Evolutionary conservation across 2,797 vertebrate species (phyloP).

Genomic region (Neostethus bicornis): DNA sequence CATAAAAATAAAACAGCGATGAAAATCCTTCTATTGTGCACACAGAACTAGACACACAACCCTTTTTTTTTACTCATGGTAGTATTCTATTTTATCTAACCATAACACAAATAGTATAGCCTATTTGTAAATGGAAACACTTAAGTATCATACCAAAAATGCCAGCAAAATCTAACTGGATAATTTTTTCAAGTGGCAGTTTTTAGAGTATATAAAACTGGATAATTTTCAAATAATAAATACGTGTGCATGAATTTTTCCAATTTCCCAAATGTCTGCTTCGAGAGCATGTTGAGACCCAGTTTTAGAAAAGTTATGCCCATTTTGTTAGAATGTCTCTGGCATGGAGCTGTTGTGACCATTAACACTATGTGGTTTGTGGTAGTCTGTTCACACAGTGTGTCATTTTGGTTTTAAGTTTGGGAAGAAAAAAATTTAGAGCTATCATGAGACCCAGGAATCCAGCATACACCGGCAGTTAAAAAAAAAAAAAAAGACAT

Average conservation of each 20-base stretch:
- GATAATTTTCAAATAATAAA: no score
- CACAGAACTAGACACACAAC: no score
- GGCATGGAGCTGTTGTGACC: conserved; percentile 34
- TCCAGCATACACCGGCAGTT: conserved; percentile 32
- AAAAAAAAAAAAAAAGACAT: conserved; percentile 38
- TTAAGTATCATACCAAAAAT: no score
- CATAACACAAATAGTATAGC: no score
- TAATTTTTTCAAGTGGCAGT: no score
- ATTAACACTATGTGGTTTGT: conserved; percentile 59
- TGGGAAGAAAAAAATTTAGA: conserved; percentile 22
- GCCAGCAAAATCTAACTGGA: no score
- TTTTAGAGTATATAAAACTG: no score
- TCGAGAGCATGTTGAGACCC: conserved; percentile 13
- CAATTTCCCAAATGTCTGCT: conserved; percentile 10
- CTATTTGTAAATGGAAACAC: no score
- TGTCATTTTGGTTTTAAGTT: conserved; percentile 58
- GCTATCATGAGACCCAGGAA: conserved; percentile 33
- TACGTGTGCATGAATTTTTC: conserved; percentile 18
- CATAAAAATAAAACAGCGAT: no score
- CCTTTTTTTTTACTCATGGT: no score
- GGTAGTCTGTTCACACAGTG: conserved; percentile 50
- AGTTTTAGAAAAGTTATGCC: conserved; percentile 31
- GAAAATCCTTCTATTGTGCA: neutral
- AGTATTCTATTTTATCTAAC: no score
- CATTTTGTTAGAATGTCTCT: conserved; percentile 35